Percentiles rank a stretch among this genome's conserved stretches.
Conservation (phyloP, 2,888 invertebrate genomes). For the Agrotis ipsilon region DNA sequence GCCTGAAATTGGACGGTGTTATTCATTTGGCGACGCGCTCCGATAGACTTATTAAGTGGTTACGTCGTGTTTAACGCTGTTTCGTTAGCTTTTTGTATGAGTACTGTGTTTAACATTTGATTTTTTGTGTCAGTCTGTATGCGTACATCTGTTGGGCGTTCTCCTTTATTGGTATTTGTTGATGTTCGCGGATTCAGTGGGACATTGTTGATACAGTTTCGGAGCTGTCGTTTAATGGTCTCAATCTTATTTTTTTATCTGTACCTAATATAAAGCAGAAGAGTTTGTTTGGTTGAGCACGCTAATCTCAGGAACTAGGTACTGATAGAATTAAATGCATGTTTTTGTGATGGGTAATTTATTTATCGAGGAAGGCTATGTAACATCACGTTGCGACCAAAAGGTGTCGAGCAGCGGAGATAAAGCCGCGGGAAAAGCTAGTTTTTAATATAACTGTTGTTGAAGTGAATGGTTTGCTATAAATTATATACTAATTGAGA, state of each 20-base stretch:
- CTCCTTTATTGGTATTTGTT: constrained; percentile 28
- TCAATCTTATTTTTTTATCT: not conserved
- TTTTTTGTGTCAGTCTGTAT: constrained; percentile 49
- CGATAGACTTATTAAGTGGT: constrained; percentile 78
- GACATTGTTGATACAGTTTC: not conserved
- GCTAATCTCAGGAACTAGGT: too few relatives aligned
- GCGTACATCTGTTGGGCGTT: constrained; percentile 26
- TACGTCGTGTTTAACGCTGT: constrained; percentile 71
- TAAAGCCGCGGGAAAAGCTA: too few relatives aligned
- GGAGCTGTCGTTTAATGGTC: not conserved
- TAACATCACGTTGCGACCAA: too few relatives aligned
- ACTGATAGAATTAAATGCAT: too few relatives aligned
- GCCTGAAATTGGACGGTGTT: constrained; percentile 79
- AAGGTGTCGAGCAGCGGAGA: too few relatives aligned
- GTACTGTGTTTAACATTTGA: constrained; percentile 51
- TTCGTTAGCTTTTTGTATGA: constrained; percentile 65
- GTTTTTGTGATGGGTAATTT: too few relatives aligned
- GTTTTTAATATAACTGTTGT: not conserved
- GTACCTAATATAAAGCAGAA: too few relatives aligned
- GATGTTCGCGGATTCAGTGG: constrained; percentile 16
- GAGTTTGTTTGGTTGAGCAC: too few relatives aligned
- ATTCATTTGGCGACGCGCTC: constrained; percentile 75
- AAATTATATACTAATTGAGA: too few relatives aligned
- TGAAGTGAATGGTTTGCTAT: not conserved
- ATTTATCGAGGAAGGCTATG: too few relatives aligned